These are phyloP conservation scores for Oreohelix idahoensis DNA, from an alignment of 1,140 invertebrate species.

Conservation along the genomic window DNA sequence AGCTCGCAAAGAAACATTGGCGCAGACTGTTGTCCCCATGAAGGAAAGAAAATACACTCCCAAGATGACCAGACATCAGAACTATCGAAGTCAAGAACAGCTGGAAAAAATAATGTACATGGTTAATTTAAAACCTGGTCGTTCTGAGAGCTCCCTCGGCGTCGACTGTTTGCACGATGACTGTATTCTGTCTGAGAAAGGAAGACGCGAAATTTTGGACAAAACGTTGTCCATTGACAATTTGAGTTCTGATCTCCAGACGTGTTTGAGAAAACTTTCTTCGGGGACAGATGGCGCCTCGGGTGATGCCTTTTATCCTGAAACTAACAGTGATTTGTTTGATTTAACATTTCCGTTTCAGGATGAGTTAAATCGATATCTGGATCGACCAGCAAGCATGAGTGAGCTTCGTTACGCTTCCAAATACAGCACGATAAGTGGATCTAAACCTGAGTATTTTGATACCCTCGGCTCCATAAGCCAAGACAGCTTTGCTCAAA, in stretches of 20 bases:
- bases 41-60: constrained; percentile 43
- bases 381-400: constrained; percentile 65
- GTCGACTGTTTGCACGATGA: constrained; percentile 60
- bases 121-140: constrained; percentile 27
- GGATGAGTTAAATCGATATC: constrained; percentile 30
- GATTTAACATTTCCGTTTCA: constrained; percentile 63
- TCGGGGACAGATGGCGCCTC: constrained; percentile 57
- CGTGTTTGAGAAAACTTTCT: constrained; percentile 51
- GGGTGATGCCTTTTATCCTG: constrained; percentile 51
- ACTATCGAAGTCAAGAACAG: constrained; percentile 49
- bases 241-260: constrained; percentile 46
- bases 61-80: background rate
- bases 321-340: constrained; percentile 59
- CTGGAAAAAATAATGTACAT: constrained; percentile 46
- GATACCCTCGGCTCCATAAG: constrained; percentile 5
- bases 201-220: constrained; percentile 57
- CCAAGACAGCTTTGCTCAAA: constrained; percentile 58
- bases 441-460: background rate
- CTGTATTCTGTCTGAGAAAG: constrained; percentile 64
- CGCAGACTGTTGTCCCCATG: background rate
- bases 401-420: constrained; percentile 55
- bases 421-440: constrained; percentile 33
- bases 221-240: constrained; percentile 65
- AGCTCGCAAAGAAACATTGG: constrained; percentile 38
- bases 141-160: constrained; percentile 38